These are phyloP conservation scores for Itoplectis maculator DNA, from an alignment of 2,888 invertebrate genomes.

Conservation along the genomic window DNA sequence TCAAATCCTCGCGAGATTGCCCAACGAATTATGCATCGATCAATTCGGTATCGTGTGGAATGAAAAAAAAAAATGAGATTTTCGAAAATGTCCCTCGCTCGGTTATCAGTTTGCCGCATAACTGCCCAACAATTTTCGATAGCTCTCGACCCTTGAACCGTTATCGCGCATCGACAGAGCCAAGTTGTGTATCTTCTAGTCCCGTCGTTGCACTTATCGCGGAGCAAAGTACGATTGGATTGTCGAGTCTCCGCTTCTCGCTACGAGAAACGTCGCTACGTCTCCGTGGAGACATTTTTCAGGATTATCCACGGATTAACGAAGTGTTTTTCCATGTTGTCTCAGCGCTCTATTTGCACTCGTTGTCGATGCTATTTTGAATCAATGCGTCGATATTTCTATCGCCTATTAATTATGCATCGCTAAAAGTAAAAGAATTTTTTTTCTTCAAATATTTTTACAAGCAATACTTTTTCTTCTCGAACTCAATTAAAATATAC, in stretches of 20 bases:
- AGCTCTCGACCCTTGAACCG: slow-evolving; percentile 62
- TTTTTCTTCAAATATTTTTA: no score
- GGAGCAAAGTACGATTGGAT: slow-evolving; percentile 67
- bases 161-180: slow-evolving; percentile 29
- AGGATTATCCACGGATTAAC: slow-evolving; percentile 7
- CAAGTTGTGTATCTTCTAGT: slow-evolving; percentile 50
- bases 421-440: background rate
- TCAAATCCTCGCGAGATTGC: background rate
- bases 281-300: background rate
- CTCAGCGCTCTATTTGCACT: background rate
- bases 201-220: slow-evolving; percentile 48
- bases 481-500: background rate
- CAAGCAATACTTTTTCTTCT: background rate
- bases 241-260: slow-evolving; percentile 16
- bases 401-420: no score
- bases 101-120: slow-evolving; percentile 12
- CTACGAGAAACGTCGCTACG: background rate
- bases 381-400: no score
- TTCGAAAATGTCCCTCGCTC: background rate
- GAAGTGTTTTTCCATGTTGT: slow-evolving; percentile 1
- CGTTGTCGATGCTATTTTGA: background rate
- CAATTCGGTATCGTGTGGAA: background rate
- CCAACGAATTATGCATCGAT: background rate
- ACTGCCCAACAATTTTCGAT: slow-evolving; percentile 38
- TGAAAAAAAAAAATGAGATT: background rate